Evolutionary conservation across 2,888 invertebrate species (phyloP).

Genomic region (Actias luna): DNA sequence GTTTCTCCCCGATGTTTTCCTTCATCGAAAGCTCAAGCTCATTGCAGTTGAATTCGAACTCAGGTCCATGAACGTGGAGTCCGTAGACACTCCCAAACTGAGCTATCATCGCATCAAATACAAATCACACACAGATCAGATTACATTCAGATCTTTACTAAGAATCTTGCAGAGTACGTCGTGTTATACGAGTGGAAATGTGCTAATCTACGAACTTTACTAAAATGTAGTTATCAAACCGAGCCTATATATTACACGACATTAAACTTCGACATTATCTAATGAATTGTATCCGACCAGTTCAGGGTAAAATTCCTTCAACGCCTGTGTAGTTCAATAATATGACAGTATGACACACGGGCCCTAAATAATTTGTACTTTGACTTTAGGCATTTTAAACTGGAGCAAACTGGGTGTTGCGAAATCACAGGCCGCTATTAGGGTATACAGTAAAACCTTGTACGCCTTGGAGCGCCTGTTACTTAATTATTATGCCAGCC

Average conservation of each 20-base stretch:
- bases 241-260: not conserved
- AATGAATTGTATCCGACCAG: slow-evolving; percentile 30
- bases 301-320: slow-evolving; percentile 51
- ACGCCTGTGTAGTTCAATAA: slow-evolving; percentile 52
- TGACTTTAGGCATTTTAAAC: slow-evolving; percentile 67
- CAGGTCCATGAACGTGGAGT: too few relatives aligned
- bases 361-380: slow-evolving; percentile 74
- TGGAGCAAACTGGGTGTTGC: slow-evolving; percentile 61
- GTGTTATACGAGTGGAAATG: slow-evolving; percentile 16
- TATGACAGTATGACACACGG: slow-evolving; percentile 62
- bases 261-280: slow-evolving; percentile 27
- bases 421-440: slow-evolving; percentile 60
- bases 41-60: too few relatives aligned
- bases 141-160: too few relatives aligned
- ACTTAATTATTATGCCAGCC: slow-evolving; percentile 81
- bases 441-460: slow-evolving; percentile 62
- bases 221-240: not conserved
- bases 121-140: too few relatives aligned
- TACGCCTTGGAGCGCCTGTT: slow-evolving; percentile 75
- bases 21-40: too few relatives aligned
- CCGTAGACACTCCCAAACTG: too few relatives aligned
- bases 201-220: slow-evolving; percentile 32
- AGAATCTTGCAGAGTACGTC: too few relatives aligned
- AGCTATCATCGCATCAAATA: too few relatives aligned
- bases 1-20: too few relatives aligned